phyloP scores from a whole-genome alignment of 2,888 invertebrate species.

The Acleris sparsana region DNA sequence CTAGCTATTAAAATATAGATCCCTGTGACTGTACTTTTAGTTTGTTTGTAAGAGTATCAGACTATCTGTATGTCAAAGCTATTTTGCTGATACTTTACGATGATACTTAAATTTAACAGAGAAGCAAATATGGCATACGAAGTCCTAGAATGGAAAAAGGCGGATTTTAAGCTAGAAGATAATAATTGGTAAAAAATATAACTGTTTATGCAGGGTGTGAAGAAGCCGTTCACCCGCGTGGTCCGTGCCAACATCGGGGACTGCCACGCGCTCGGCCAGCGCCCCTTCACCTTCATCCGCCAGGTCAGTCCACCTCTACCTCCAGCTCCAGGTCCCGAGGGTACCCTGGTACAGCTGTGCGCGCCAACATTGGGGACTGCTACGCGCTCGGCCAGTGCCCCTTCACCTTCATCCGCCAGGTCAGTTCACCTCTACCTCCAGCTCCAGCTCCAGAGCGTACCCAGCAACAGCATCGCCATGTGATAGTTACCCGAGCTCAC shows the following conservation, averaged over 20 bases:
- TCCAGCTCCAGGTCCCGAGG: neutral
- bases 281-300: conserved; percentile 95
- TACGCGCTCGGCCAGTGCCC: conserved; percentile 98
- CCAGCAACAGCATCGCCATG: no score
- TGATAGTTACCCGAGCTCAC: no score
- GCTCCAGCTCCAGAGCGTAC: neutral
- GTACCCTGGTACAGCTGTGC: conserved; percentile 72
- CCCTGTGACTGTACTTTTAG: no score
- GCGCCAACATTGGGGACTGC: conserved; percentile 98
- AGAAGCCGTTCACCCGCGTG: conserved; percentile 94
- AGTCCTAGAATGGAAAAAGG: no score
- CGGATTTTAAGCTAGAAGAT: no score
- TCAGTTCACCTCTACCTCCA: conserved; percentile 53
- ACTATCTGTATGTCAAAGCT: no score
- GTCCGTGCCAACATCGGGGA: conserved; percentile 98
- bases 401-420: conserved; percentile 97
- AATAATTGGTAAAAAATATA: no score
- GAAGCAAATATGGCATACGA: no score
- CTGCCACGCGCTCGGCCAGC: conserved; percentile 98
- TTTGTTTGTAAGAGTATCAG: no score
- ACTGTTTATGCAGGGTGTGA: conserved; percentile 84
- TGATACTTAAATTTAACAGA: no score
- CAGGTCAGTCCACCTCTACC: conserved; percentile 84
- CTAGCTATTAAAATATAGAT: no score
- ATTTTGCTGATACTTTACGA: no score